Evolutionary conservation across 2,888 invertebrate species (phyloP).

Genomic region (Polymixis lichenea): DNA sequence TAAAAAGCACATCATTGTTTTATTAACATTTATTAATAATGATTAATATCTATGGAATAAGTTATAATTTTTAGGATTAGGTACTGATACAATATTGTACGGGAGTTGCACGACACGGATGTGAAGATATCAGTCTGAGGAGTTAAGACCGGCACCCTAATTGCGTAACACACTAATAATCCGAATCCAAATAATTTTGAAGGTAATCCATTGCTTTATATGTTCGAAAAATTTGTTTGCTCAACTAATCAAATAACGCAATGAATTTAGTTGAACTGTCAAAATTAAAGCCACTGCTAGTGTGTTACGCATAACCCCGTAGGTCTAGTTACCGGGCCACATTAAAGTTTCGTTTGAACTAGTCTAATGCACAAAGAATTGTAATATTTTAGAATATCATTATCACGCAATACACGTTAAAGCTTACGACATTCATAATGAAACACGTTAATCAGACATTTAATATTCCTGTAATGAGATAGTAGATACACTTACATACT

Average conservation of each 20-base stretch:
- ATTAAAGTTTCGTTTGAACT: slow-evolving; percentile 5
- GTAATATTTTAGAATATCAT: slow-evolving; percentile 45
- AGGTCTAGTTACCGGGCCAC: not conserved
- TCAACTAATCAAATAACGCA: not conserved
- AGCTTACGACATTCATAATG: slow-evolving; percentile 59
- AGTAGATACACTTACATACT: slow-evolving; percentile 24
- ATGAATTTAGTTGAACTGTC: not conserved
- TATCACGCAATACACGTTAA: slow-evolving; percentile 56
- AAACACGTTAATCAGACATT: slow-evolving; percentile 56
- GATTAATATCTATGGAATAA: slow-evolving; percentile 47
- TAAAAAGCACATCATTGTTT: slow-evolving; percentile 34
- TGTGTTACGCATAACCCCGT: not conserved
- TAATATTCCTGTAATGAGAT: slow-evolving; percentile 56
- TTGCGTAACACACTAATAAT: no score
- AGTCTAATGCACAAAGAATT: no score
- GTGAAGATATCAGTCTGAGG: not conserved
- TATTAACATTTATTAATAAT: slow-evolving; percentile 55
- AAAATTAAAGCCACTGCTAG: not conserved
- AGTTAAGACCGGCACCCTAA: not conserved
- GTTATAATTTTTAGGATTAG: slow-evolving; percentile 40
- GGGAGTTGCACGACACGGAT: slow-evolving; percentile 7
- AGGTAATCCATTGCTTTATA: no score
- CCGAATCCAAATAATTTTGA: no score
- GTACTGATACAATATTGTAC: slow-evolving; percentile 18
- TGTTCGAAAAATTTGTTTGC: no score